Base-by-base conservation (phyloP, 2,797 vertebrate species). In the Cichlasoma orientale region DNA sequence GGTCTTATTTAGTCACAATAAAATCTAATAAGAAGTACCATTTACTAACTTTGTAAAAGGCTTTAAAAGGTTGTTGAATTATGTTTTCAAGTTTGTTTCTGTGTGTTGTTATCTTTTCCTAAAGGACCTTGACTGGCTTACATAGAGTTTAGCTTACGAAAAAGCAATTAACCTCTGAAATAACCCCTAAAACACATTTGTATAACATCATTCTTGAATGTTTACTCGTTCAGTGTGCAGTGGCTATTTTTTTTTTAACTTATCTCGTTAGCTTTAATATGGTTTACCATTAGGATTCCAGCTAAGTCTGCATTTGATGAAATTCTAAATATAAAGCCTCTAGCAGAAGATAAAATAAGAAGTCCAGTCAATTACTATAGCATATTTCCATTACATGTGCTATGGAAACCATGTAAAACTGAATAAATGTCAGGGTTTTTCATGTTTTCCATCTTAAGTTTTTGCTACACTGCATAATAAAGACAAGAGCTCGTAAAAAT, bases 401-500 rank as follows among this genome's bases (percentile, higher is more conserved):
- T 23, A 70, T 33, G 21, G 41, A 84, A 78, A 76, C 47, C 10
- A 54, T 36, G 4, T 59, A 25, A 77, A 70, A 71, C 52, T 69
- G 69, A 81, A 78, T 75, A 44, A 77, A 81, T 77, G 71, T 75
- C 44, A 75, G 33, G 33, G 7, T 7, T 36, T 57, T 61, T 50
- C 38, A 63, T 4, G 10, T 27, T 55, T 36, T 56, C 29, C 1
- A 4, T 33, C 55, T 53, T 47, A 61, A 2, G 7, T 29, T 74
- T 74, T 61, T 75, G 55, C 47, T 36, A 9, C 50, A 36, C 50
- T 68, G 23, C 47, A 56, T 55, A 75, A 86, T 80, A 82, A 86
- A 86, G 16, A 57, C 25, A 25, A 66, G 55, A 53, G 61, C 59
- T 73, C 75, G 80, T 80, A 81, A 82, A 86, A 72, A 8, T 38